Evolutionary conservation across 2,888 invertebrate species (phyloP).

Genomic region (Sycophila texana): DNA sequence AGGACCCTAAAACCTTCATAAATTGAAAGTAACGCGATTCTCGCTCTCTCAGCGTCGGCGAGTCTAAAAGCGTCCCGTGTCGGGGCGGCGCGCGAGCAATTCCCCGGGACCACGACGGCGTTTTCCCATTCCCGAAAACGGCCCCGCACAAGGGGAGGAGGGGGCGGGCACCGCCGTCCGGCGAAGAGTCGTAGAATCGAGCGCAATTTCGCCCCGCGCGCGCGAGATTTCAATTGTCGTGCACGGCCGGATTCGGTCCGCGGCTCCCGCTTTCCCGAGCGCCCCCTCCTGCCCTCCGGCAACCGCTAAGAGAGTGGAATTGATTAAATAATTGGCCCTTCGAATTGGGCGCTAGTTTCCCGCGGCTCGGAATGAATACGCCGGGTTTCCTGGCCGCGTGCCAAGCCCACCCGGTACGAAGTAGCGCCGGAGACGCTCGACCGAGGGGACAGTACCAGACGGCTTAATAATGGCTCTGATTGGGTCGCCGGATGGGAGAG

Average conservation of each 20-base stretch:
- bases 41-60: neutral
- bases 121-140: slow-evolving; percentile 22
- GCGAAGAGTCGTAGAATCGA: too few species aligned
- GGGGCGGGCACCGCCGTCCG: slow-evolving; percentile 42
- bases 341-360: slow-evolving; percentile 74
- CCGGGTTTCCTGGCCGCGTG: slow-evolving; percentile 58
- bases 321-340: slow-evolving; percentile 76
- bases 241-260: slow-evolving; percentile 55
- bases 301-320: slow-evolving; percentile 70
- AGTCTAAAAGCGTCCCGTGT: too few species aligned
- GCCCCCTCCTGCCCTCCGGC: slow-evolving; percentile 61
- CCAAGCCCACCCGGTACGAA: slow-evolving; percentile 54
- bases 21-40: neutral
- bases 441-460: slow-evolving; percentile 61
- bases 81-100: too few species aligned
- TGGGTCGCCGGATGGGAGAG: slow-evolving; percentile 58
- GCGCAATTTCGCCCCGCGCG: neutral
- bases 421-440: slow-evolving; percentile 49
- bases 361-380: slow-evolving; percentile 71
- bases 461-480: slow-evolving; percentile 73
- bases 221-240: slow-evolving; percentile 71
- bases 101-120: neutral
- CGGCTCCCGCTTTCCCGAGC: slow-evolving; percentile 37
- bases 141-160: slow-evolving; percentile 52
- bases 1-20: neutral